Base-by-base conservation (phyloP, 2,888 invertebrate genomes). In the Punctoribates punctum region DNA sequence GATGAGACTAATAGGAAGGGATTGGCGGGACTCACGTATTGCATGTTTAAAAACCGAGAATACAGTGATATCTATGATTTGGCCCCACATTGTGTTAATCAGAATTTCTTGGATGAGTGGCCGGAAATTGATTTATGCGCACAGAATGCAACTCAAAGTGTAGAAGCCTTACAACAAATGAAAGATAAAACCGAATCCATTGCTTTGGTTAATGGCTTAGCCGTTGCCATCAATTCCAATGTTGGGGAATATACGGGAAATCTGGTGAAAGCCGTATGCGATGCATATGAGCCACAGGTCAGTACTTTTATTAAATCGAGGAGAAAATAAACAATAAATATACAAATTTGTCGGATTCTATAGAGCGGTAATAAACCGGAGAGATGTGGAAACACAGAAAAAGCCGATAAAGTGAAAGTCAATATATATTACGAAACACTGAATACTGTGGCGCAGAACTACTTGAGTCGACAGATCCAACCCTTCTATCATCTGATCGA, bases 1-100 rank as follows among this genome's bases (percentile, higher is more conserved):
- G 23, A n/a, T 23, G n/a, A 54, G 20, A 15, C 42, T 11, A 42
- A 4, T 17, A 3, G 20, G 23, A 46, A 46, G 11, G 67, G 34
- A 5, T 6, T 25, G 48, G 42, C 67, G 9, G 8, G 9, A 27
- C 48, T 76, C 57, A 60, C 57, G 0, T n/a, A 73, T 17, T 76
- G 76, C 54, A 73, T 76, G 29, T 76, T 76, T 17, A 76, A 76
- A 27, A 76, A 76, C 25, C 29, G 73, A 54, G 42, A 76, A 9
- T 29, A 57, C 27, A 20, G 25, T 38, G 29, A 76, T 54, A 42
- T 73, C 13, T 51, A 73, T 57, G 27, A n/a, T 8, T 73, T 76
- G 72, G 51, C 60, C 15, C 46, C 72, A 60, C 34, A 54, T 38
- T 76, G 76, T 54, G 34, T n/a, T 13, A 27, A 8, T 17, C 20